Evolutionary conservation across 2,888 invertebrate species (phyloP).

Genomic region (Hydrotaea cyrtoneurina): DNA sequence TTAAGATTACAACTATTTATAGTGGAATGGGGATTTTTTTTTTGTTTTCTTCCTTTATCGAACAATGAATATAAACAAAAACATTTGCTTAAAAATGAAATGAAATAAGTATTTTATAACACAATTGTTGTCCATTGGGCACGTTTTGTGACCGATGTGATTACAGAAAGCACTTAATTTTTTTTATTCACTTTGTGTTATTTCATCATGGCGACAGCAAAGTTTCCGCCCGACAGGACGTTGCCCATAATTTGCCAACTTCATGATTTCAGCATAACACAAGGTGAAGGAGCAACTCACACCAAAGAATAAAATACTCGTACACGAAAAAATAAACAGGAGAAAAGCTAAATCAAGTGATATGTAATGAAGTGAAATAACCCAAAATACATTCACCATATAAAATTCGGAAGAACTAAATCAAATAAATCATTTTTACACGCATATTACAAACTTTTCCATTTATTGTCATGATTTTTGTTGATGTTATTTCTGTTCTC

Average conservation of each 20-base stretch:
- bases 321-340: background rate
- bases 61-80: slow-evolving; percentile 18
- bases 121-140: no score
- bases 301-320: background rate
- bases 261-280: background rate
- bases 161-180: background rate
- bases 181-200: background rate
- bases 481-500: slow-evolving; percentile 69
- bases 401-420: slow-evolving; percentile 39
- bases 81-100: no score
- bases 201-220: background rate
- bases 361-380: slow-evolving; percentile 22
- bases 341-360: slow-evolving; percentile 15
- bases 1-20: slow-evolving; percentile 50
- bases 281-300: background rate
- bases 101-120: no score
- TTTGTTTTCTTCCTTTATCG: background rate
- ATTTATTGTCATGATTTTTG: slow-evolving; percentile 79
- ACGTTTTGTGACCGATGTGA: background rate
- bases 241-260: background rate
- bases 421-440: slow-evolving; percentile 77
- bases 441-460: slow-evolving; percentile 78
- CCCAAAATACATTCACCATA: slow-evolving; percentile 2
- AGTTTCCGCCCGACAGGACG: slow-evolving; percentile 18
- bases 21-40: background rate